These are phyloP conservation scores for Salmo trutta DNA, from an alignment of 2,797 vertebrate species.

Conservation along the genomic window DNA sequence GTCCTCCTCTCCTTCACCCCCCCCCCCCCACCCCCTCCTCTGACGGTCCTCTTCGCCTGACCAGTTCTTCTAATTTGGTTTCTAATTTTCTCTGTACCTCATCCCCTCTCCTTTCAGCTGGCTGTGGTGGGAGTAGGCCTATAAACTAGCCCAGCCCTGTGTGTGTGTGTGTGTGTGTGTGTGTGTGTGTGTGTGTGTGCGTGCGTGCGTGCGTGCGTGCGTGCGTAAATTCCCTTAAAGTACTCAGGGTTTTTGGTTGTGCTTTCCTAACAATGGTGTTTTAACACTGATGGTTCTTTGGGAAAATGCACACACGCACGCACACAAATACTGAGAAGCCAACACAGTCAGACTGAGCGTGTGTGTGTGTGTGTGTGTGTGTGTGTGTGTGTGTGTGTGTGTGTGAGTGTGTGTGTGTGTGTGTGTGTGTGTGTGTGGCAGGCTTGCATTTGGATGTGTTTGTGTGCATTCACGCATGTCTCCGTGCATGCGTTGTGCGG, in stretches of 20 bases:
- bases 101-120: conserved; percentile 59
- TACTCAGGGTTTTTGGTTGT: conserved; percentile 34
- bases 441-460: conserved; percentile 40
- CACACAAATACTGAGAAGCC: no score
- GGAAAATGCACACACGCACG: conserved; percentile 30
- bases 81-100: conserved; percentile 67
- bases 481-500: conserved; percentile 66
- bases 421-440: conserved; percentile 18
- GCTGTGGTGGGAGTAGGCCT: conserved; percentile 54
- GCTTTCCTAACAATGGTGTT: conserved; percentile 45
- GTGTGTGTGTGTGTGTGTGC: no score
- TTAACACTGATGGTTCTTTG: conserved; percentile 53
- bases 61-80: conserved; percentile 77
- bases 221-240: conserved; percentile 60
- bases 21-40: conserved; percentile 21
- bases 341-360: not conserved
- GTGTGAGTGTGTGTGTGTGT: no score
- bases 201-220: conserved; percentile 17
- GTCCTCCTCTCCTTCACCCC: conserved; percentile 46
- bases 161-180: conserved; percentile 8
- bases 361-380: no score
- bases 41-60: conserved; percentile 66
- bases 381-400: no score
- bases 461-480: no score
- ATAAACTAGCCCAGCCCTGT: conserved; percentile 57